Evolutionary conservation across 2,888 invertebrate species (phyloP).

Genomic region (Drosophila pseudotalamancana): DNA sequence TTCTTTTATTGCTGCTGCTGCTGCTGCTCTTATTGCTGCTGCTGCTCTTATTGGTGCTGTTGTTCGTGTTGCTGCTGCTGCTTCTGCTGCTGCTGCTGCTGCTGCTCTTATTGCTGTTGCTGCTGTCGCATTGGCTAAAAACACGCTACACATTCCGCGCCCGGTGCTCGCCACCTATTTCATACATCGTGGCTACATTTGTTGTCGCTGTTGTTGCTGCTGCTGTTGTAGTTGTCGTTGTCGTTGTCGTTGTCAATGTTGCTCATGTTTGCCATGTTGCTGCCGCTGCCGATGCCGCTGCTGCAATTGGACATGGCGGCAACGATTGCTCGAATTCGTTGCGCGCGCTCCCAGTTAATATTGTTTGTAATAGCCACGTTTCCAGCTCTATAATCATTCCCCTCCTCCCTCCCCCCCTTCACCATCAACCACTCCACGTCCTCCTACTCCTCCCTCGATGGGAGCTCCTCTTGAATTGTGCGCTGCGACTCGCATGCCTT

Average conservation of each 20-base stretch:
- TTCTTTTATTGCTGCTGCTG: neutral
- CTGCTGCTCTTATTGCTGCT: neutral
- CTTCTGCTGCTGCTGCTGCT: slow-evolving; percentile 11
- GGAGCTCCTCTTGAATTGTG: neutral
- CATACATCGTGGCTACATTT: slow-evolving; percentile 52
- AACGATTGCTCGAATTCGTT: slow-evolving; percentile 53
- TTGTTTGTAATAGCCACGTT: slow-evolving; percentile 78
- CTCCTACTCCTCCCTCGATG: too few relatives aligned
- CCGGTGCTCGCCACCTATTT: slow-evolving; percentile 75
- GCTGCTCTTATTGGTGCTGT: neutral
- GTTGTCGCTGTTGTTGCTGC: slow-evolving; percentile 31
- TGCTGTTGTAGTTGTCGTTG: slow-evolving; percentile 37
- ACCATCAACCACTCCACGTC: too few relatives aligned
- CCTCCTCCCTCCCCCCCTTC: neutral
- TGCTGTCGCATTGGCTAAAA: slow-evolving; percentile 46
- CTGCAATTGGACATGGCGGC: slow-evolving; percentile 61
- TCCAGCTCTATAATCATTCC: slow-evolving; percentile 61
- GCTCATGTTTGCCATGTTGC: slow-evolving; percentile 34
- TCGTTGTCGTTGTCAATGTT: slow-evolving; percentile 37
- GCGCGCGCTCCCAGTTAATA: slow-evolving; percentile 56
- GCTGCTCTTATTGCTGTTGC: slow-evolving; percentile 23
- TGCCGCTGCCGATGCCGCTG: slow-evolving; percentile 19
- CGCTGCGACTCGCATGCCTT: neutral
- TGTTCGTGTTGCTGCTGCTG: neutral
- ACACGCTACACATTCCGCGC: slow-evolving; percentile 68